Conservation (phyloP, 2,888 invertebrate genomes). For the Sepiola atlantica region DNA sequence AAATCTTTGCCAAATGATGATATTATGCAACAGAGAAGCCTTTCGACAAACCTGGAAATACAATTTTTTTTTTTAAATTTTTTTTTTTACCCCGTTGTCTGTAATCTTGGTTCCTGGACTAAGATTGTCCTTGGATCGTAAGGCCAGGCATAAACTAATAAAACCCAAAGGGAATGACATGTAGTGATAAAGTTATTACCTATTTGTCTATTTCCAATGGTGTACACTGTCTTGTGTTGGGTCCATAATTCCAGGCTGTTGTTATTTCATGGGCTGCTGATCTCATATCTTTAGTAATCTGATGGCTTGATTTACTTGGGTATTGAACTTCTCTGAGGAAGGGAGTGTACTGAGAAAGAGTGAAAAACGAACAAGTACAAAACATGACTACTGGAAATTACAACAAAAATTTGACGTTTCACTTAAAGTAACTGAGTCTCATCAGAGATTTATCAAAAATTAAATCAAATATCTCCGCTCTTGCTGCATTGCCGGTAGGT, state of each 20-base stretch:
- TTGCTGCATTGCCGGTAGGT: no score
- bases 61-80: not conserved
- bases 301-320: not conserved
- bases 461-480: no score
- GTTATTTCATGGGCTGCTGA: not conserved
- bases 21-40: not conserved
- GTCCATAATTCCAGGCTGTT: not conserved
- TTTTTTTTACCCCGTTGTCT: not conserved
- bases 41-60: not conserved
- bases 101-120: constrained; percentile 38
- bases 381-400: no score
- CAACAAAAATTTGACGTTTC: no score
- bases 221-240: not conserved
- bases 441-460: no score
- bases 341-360: no score
- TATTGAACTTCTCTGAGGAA: no score
- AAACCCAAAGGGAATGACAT: not conserved
- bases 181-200: not conserved
- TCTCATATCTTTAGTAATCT: constrained; percentile 39
- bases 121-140: constrained; percentile 33
- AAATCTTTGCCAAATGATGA: constrained; percentile 33
- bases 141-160: constrained; percentile 14
- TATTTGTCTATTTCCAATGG: not conserved
- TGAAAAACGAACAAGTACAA: no score
- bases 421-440: no score